Base-by-base conservation (phyloP, 2,113 vertebrate genomes). In the Scatophagus argus region DNA sequence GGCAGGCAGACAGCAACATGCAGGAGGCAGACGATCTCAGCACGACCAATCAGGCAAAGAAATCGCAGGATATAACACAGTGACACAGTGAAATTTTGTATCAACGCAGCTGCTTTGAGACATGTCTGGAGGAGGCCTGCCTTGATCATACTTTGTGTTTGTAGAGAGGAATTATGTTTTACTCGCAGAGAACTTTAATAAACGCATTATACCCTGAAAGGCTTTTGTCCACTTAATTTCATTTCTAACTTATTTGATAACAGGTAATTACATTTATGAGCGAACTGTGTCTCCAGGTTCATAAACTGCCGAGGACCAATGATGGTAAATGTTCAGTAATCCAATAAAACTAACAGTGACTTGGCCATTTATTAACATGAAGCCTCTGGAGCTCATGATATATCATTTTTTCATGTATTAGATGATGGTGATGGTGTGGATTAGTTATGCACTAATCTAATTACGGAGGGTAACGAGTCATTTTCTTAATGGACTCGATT, bases 381-480 rank as follows among this genome's bases (percentile, higher is more conserved):
- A 55, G 19, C 51, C 23, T 21, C 38, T 55, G 44, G 47, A 34
- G 29, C 29, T 27, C 8, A 8, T 38, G 27, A 52, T 6, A 25
- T 32, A 6, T 38, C n/a, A 47, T 71, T 63, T 41, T 58, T 63
- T 46, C 36, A 54, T 54, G 52, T 32, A 17, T 34, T 25, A 27
- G 52, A 7, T 16, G 25, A 58, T 14, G 23, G 54, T 67, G 67
- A 76, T n/a, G 21, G 77, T 52, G 41, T 61, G n/a, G 25, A 52
- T 82, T 67, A 82, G 63, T 82, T 56, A 49, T 62, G 66, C 27
- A 14, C 16, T 55, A 66, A 67, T 59, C 32, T 70, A 49, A 77
- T 67, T 56, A 65, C 16, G 10, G 27, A 51, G 36, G 16, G 52
- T 8, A 46, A 47, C 16, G 46, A 9, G 25, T 23, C 2, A 46